Base-by-base conservation (phyloP, 1,140 invertebrate genomes). In the Zeugodacus cucurbitae region DNA sequence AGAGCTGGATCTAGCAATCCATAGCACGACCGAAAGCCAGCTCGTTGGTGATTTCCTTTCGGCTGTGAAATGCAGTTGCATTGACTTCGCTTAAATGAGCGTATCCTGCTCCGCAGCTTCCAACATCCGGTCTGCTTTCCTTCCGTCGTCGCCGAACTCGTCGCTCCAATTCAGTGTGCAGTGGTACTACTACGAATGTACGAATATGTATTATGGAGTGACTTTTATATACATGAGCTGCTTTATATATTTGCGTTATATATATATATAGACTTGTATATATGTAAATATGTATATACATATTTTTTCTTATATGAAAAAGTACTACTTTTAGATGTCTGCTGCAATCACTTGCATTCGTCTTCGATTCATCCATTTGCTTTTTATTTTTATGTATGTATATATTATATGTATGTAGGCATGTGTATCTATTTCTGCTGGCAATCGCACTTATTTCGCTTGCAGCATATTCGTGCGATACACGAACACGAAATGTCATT, bases 41-140 rank as follows among this genome's bases (percentile, higher is more conserved):
- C 74, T 44, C 74, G 48, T 11, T 82, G 48, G 74, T 22, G 74
- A 82, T 82, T 48, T 82, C 74, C 74, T 44, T 82, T 82, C 26
- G 74, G 26, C 17, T 48, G 74, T 41, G 26, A 29, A 54, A 44
- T 82, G 74, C 74, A 82, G 44, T 41, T 82, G 74, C 74, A 82
- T 8, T 82, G 37, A n/a, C 74, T 82, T n/a, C 67, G 8, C 34
- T 37, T 32, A 37, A 74, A 74, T 74, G 67, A 37, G 34, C 32
- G 34, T 34, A 41, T 82, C 74, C 74, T 44, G 44, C 11, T 26
- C 74, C 14, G 41, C 74, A 26, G 22, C 74, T 14, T 26, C 34
- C n/a, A 48, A 82, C 37, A 82, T 82, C 74, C 74, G 74, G 74
- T 22, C 74, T 82, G 44, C 29, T 29, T 82, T 82, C 74, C 74